A percentile compares a stretch with the other conserved stretches of the same genome.
Evolutionary conservation across 2,797 vertebrate genomes (phyloP).

Genomic region (Anniella stebbinsi): DNA sequence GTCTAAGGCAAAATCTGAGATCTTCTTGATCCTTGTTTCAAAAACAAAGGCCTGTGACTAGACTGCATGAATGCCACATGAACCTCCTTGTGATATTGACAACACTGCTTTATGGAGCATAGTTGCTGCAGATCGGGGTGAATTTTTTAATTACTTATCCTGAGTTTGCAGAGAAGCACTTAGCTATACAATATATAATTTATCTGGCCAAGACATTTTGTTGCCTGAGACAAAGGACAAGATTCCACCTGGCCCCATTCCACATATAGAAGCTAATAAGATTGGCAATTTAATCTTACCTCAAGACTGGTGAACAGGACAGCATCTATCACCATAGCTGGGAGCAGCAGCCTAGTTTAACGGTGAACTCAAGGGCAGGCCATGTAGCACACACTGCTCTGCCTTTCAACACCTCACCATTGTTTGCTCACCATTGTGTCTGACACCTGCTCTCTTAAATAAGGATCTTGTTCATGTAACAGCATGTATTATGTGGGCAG

Average conservation of each 20-base stretch:
- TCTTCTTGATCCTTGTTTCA: background rate
- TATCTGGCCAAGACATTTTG: too few species aligned
- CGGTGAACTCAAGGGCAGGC: too few species aligned
- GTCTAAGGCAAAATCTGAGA: background rate
- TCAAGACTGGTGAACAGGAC: background rate
- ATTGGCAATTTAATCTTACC: background rate
- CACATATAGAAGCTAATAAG: background rate
- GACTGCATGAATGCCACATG: background rate
- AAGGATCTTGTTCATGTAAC: too few species aligned
- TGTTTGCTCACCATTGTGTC: background rate
- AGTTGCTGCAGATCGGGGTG: background rate
- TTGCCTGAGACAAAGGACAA: background rate
- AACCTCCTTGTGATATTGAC: background rate
- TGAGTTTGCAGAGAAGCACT: background rate
- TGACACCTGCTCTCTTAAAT: too few species aligned
- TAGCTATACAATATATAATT: background rate
- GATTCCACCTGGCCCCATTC: background rate
- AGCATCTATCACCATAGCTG: too few species aligned
- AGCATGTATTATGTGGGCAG: too few species aligned
- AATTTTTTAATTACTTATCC: background rate
- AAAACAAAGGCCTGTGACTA: background rate
- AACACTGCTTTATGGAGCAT: background rate
- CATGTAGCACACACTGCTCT: background rate
- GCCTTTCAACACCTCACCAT: background rate
- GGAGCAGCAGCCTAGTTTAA: background rate